Evolutionary conservation across 2,797 vertebrate species (phyloP).

Genomic region (Acanthurus lineatus): DNA sequence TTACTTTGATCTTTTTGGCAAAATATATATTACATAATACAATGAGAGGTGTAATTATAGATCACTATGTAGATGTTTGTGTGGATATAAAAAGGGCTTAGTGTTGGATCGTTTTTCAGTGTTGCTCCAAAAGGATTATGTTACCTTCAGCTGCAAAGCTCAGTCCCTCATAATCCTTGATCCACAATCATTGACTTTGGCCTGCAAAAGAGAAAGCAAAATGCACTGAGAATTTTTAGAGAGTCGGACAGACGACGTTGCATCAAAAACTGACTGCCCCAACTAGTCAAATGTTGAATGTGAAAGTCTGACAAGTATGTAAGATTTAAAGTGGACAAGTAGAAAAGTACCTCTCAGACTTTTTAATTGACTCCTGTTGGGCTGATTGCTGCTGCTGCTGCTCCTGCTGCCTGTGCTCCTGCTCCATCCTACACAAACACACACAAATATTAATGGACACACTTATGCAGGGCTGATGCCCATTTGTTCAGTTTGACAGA

Average conservation of each 20-base stretch:
- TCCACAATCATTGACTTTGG: conserved; percentile 79
- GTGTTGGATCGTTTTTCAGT: background rate
- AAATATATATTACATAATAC: background rate
- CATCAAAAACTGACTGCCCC: background rate
- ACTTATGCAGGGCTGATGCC: no score
- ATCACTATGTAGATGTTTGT: background rate
- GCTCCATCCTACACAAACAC: conserved; percentile 14
- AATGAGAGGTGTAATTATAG: background rate
- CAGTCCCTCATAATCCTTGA: conserved; percentile 67
- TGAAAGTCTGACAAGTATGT: background rate
- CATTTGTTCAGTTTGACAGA: background rate
- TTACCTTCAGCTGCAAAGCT: conserved; percentile 57
- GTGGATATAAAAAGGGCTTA: background rate
- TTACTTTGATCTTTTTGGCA: background rate
- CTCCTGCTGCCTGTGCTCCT: conserved; percentile 46
- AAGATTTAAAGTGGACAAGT: background rate
- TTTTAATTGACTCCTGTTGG: conserved; percentile 73
- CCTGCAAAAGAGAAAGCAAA: conserved; percentile 63
- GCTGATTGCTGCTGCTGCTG: conserved; percentile 71
- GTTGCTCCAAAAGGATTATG: no score
- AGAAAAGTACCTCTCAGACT: conserved; percentile 79
- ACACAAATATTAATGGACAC: background rate
- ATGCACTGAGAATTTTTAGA: background rate
- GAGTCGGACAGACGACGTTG: background rate
- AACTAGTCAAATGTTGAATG: background rate